phyloP scores from a whole-genome alignment of 2,888 invertebrate genomes.

The Drosophila helvetica region DNA sequence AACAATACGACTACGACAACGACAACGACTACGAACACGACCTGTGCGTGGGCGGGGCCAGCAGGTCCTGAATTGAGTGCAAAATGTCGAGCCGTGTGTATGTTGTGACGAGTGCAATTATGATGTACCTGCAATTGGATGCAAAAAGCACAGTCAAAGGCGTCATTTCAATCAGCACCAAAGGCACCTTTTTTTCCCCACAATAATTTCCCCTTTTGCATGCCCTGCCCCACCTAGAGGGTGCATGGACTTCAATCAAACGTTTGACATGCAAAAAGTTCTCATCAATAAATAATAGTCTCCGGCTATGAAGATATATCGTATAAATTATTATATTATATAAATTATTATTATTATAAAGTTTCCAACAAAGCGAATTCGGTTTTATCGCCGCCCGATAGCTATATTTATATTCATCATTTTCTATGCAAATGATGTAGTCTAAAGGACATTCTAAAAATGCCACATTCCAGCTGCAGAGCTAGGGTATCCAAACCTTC shows the following conservation, averaged over 20 bases:
- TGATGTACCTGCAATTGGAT: background rate
- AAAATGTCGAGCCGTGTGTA: background rate
- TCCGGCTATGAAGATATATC: too few relatives aligned
- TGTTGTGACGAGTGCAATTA: slow-evolving; percentile 1
- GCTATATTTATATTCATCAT: too few relatives aligned
- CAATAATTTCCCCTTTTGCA: background rate
- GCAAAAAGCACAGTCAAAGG: background rate
- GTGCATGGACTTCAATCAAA: background rate
- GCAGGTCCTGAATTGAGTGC: slow-evolving; percentile 25
- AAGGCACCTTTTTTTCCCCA: background rate
- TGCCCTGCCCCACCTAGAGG: background rate
- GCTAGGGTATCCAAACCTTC: background rate
- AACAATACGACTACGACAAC: slow-evolving; percentile 53
- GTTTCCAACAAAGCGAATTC: too few relatives aligned
- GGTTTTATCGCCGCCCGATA: too few relatives aligned
- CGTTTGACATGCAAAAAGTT: background rate
- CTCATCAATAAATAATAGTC: too few relatives aligned
- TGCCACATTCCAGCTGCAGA: too few relatives aligned
- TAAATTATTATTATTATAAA: too few relatives aligned
- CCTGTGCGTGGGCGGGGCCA: slow-evolving; percentile 52
- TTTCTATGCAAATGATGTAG: too few relatives aligned
- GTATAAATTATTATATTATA: too few relatives aligned
- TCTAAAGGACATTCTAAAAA: too few relatives aligned
- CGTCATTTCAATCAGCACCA: background rate
- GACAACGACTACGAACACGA: background rate